Evolutionary conservation across 2,797 vertebrate species (phyloP).

Genomic region (Dermochelys coriacea): DNA sequence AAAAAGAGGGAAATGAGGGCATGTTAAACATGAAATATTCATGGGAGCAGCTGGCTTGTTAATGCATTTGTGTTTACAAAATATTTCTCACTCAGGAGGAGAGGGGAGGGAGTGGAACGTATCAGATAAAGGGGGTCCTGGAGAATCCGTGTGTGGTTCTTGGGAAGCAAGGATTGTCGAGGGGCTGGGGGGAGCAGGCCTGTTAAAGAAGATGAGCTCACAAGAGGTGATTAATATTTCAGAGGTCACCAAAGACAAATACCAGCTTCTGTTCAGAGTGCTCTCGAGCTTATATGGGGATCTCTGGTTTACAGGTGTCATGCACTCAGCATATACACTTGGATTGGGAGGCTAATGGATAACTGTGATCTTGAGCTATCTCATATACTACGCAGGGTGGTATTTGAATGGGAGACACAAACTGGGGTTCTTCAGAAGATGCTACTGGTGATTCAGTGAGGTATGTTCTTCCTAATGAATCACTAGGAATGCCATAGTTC

Average conservation of each 20-base stretch:
- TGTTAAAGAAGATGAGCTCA: rapidly evolving
- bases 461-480: background rate
- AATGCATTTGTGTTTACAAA: constrained; percentile 78
- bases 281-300: rapidly evolving
- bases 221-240: rapidly evolving
- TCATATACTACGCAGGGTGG: rapidly evolving
- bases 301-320: rapidly evolving
- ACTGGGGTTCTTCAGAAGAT: background rate
- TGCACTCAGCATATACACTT: rapidly evolving
- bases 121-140: background rate
- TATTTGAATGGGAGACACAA: rapidly evolving
- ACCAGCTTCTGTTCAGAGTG: rapidly evolving
- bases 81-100: constrained; percentile 58
- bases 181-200: background rate
- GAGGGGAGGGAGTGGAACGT: background rate
- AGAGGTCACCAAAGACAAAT: background rate
- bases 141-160: background rate
- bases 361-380: rapidly evolving
- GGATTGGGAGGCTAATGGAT: rapidly evolving
- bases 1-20: constrained; percentile 73
- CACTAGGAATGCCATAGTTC: background rate
- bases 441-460: background rate
- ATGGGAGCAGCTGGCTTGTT: constrained; percentile 72
- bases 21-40: constrained; percentile 80
- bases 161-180: rapidly evolving